Evolutionary conservation across 2,113 vertebrate species (phyloP).

Genomic region (Acanthisitta chloris): DNA sequence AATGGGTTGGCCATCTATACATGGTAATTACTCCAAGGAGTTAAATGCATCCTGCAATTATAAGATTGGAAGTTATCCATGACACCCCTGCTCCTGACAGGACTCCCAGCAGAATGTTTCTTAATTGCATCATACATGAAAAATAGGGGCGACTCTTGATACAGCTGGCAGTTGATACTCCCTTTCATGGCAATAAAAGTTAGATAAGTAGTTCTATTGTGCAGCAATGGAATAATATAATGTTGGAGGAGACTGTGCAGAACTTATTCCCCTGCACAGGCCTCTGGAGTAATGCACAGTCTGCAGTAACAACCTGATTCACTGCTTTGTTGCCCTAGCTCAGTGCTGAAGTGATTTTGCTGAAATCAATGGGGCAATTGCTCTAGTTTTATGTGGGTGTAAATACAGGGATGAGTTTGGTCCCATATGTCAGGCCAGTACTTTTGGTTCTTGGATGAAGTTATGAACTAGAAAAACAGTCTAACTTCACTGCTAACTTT

Average conservation of each 20-base stretch:
- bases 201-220: neutral
- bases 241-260: neutral
- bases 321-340: neutral
- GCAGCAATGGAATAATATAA: neutral
- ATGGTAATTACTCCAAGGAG: neutral
- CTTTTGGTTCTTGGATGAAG: neutral
- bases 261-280: neutral
- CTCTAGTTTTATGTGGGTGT: slow-evolving; percentile 5
- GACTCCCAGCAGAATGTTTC: neutral
- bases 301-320: neutral
- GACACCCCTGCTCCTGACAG: slow-evolving; percentile 7
- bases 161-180: neutral
- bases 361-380: neutral
- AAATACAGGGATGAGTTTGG: neutral
- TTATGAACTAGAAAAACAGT: neutral
- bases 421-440: neutral
- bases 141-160: neutral
- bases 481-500: neutral
- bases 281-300: neutral
- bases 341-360: neutral
- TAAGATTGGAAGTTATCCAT: neutral
- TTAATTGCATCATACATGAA: neutral
- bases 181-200: neutral
- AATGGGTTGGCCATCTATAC: neutral
- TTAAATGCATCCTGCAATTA: slow-evolving; percentile 63